phyloP scores from a whole-genome alignment of 30 jellyfish, hydroid and myxozoan species.

The Aurelia sp. region DNA sequence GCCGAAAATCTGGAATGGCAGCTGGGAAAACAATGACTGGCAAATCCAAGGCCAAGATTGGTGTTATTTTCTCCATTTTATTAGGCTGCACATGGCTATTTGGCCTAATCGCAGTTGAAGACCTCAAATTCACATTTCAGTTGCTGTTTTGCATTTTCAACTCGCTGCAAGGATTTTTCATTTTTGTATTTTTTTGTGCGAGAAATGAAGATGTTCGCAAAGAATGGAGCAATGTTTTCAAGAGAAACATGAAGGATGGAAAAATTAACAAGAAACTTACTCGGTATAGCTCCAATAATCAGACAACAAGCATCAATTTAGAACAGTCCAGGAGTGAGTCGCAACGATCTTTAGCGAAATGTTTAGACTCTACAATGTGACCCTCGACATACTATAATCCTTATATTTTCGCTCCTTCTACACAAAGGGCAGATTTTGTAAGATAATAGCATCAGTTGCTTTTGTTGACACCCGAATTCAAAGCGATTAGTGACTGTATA shows the following conservation, averaged over 20 bases:
- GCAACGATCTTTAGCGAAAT: too few species aligned
- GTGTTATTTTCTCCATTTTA: constrained; percentile 35
- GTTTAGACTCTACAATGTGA: too few species aligned
- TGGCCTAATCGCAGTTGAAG: constrained; percentile 59
- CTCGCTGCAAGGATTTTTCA: constrained; percentile 75
- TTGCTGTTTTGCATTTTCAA: constrained; percentile 48
- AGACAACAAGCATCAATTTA: too few species aligned
- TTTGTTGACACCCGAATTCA: too few species aligned
- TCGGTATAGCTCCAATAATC: too few species aligned
- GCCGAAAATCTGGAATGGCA: constrained; percentile 13
- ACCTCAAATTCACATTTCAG: constrained; percentile 26
- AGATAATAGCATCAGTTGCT: too few species aligned
- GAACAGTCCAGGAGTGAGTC: too few species aligned
- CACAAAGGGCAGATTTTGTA: too few species aligned
- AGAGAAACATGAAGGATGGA: background rate
- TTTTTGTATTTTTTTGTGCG: constrained; percentile 47
- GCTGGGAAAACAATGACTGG: background rate
- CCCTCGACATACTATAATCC: too few species aligned
- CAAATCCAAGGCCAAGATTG: constrained; percentile 50
- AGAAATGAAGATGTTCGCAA: constrained; percentile 44
- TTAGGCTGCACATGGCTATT: constrained; percentile 67
- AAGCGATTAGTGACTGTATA: too few species aligned
- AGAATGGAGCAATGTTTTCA: constrained; percentile 35
- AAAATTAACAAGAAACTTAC: too few species aligned
- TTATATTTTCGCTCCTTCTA: too few species aligned